These are phyloP conservation scores for Lasioglossum oenotherae DNA, from an alignment of 2,888 invertebrate genomes.

Conservation along the genomic window DNA sequence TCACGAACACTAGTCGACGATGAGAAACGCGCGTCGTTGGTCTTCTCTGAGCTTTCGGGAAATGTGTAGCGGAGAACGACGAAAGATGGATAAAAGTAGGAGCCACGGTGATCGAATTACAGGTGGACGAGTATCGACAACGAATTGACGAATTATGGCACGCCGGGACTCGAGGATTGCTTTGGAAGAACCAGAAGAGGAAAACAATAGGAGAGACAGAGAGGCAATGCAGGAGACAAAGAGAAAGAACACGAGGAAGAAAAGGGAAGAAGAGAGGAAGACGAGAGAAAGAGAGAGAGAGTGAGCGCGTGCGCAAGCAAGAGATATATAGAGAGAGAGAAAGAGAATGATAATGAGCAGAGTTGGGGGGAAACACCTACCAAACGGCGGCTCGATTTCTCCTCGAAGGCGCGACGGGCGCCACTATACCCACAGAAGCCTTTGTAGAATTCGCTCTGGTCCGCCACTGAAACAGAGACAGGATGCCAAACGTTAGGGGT, in stretches of 20 bases:
- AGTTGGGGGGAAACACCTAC: conserved; percentile 86
- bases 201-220: not conserved
- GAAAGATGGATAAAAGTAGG: conserved; percentile 8
- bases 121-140: not conserved
- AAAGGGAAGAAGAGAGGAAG: conserved; percentile 25
- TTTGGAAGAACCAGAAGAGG: not conserved
- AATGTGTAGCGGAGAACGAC: conserved; percentile 13
- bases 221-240: not conserved
- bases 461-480: conserved; percentile 87
- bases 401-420: conserved; percentile 87
- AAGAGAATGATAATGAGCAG: conserved; percentile 33
- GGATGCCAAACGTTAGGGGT: conserved; percentile 86
- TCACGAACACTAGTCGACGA: conserved; percentile 26
- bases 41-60: conserved; percentile 15
- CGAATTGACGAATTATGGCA: not conserved
- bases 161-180: not conserved
- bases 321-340: not conserved
- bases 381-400: conserved; percentile 89
- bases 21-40: conserved; percentile 24
- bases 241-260: conserved; percentile 7
- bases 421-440: conserved; percentile 91
- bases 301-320: conserved; percentile 25
- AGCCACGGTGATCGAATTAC: not conserved
- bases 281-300: conserved; percentile 16
- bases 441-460: conserved; percentile 95